Conservation (phyloP, 2,888 invertebrate species). For the Caenorhabditis doughertyi region DNA sequence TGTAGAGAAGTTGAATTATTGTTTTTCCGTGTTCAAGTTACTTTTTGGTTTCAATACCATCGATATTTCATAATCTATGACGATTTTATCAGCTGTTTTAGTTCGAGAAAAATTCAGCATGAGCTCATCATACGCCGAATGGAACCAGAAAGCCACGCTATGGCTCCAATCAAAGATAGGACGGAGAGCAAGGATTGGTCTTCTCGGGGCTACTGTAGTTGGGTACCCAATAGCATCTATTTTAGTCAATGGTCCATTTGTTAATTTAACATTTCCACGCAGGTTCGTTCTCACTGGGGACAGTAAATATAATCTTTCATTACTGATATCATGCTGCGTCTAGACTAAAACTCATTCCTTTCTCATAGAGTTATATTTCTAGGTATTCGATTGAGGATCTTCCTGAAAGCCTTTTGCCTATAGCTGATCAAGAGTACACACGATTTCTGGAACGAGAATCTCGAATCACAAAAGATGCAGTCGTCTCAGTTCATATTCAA, state of each 20-base stretch:
- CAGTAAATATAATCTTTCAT: no score
- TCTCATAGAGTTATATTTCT: neutral
- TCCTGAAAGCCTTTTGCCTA: slow-evolving; percentile 19
- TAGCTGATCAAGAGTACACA: slow-evolving; percentile 71
- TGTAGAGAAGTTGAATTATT: neutral
- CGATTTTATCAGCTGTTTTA: neutral
- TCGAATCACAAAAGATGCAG: slow-evolving; percentile 74
- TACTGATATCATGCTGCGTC: no score
- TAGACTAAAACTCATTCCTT: no score
- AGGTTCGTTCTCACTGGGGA: no score
- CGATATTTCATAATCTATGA: neutral
- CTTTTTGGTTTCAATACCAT: neutral
- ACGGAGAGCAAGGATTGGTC: slow-evolving; percentile 70
- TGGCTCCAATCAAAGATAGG: slow-evolving; percentile 72
- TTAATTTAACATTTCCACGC: slow-evolving; percentile 73
- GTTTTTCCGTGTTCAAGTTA: neutral
- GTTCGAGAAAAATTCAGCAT: slow-evolving; percentile 14
- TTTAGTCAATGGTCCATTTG: slow-evolving; percentile 76
- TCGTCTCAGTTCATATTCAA: slow-evolving; percentile 67
- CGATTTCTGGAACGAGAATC: slow-evolving; percentile 72
- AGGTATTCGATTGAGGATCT: slow-evolving; percentile 48
- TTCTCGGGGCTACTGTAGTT: slow-evolving; percentile 78
- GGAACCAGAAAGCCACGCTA: slow-evolving; percentile 66
- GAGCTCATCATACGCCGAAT: slow-evolving; percentile 55
- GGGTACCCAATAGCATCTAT: slow-evolving; percentile 76